Evolutionary conservation across 2,113 vertebrate genomes (phyloP).

Genomic region (Gorilla gorilla): DNA sequence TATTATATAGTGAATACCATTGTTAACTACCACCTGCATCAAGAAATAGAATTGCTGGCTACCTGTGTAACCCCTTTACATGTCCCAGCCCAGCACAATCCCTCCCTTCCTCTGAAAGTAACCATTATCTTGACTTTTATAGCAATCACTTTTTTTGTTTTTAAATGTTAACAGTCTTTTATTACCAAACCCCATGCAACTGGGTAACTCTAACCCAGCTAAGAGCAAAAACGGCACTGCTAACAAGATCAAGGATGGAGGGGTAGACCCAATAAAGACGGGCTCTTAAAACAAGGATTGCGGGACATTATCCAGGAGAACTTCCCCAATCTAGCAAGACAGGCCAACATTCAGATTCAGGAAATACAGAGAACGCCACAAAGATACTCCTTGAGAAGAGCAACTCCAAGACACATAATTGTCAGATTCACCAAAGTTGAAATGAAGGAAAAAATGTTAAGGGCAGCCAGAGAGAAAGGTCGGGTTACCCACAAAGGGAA

Average conservation of each 20-base stretch:
- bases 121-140: not conserved
- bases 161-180: constrained; percentile 36
- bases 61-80: not conserved
- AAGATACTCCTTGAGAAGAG: too few relatives aligned
- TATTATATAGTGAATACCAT: not conserved
- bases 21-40: not conserved
- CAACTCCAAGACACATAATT: too few relatives aligned
- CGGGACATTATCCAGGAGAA: too few relatives aligned
- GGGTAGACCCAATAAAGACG: not conserved
- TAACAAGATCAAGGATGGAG: not conserved
- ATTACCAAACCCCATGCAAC: not conserved
- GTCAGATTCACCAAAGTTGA: too few relatives aligned
- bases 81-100: not conserved
- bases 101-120: not conserved
- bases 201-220: not conserved
- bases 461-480: too few relatives aligned
- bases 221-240: not conserved
- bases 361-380: too few relatives aligned
- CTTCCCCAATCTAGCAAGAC: too few relatives aligned
- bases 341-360: too few relatives aligned
- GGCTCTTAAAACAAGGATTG: not conserved
- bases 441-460: too few relatives aligned
- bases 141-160: not conserved
- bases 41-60: not conserved
- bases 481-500: too few relatives aligned